These are phyloP conservation scores for Neofelis nebulosa DNA, from an alignment of 2,113 vertebrate genomes.

Conservation along the genomic window DNA sequence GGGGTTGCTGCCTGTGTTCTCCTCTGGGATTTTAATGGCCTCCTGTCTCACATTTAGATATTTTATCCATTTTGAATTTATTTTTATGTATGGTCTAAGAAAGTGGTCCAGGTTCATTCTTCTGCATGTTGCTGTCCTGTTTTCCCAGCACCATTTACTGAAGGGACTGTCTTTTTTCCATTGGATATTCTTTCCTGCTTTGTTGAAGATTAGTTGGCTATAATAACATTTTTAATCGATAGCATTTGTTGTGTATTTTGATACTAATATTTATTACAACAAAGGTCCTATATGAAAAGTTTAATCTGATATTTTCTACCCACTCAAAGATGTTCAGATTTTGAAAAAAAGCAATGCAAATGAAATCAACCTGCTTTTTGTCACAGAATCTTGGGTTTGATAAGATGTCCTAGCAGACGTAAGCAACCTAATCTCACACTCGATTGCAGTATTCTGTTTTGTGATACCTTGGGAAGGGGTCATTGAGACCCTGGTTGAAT, in stretches of 20 bases:
- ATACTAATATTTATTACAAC: not conserved
- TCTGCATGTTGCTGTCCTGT: too few relatives aligned
- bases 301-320: not conserved
- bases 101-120: too few relatives aligned
- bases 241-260: not conserved
- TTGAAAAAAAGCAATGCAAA: not conserved
- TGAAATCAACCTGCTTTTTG: not conserved
- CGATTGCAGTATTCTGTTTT: not conserved
- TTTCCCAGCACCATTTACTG: too few relatives aligned
- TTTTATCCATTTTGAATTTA: too few relatives aligned
- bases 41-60: too few relatives aligned
- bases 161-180: too few relatives aligned
- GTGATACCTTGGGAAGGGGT: not conserved
- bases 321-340: not conserved
- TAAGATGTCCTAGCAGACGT: not conserved
- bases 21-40: too few relatives aligned
- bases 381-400: not conserved
- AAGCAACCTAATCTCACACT: rapidly evolving
- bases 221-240: not conserved
- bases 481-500: not conserved
- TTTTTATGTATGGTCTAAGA: too few relatives aligned
- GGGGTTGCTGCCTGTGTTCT: too few relatives aligned
- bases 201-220: too few relatives aligned
- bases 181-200: too few relatives aligned
- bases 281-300: not conserved